phyloP scores from a whole-genome alignment of 1,140 invertebrate species.

The Ylistrum balloti region DNA sequence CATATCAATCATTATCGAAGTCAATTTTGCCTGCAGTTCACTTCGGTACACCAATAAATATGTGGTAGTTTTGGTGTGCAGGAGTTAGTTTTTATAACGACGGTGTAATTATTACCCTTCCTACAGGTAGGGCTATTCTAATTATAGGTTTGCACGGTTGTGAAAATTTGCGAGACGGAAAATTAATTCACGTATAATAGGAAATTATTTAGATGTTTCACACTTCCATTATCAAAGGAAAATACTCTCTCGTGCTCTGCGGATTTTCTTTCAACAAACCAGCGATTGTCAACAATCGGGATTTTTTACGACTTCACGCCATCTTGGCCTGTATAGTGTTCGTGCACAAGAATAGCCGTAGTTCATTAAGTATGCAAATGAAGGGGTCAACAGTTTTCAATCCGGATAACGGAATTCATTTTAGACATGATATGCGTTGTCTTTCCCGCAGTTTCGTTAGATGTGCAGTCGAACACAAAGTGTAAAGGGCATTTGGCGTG shows the following conservation, averaged over 20 bases:
- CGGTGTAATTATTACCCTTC: not conserved
- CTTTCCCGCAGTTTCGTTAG: not conserved
- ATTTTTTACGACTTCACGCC: slow-evolving; percentile 62
- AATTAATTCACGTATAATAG: slow-evolving; percentile 52
- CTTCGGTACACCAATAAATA: not conserved
- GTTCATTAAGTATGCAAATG: slow-evolving; percentile 54
- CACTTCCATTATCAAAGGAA: slow-evolving; percentile 58
- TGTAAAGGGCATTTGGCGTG: not conserved
- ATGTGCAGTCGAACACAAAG: not conserved
- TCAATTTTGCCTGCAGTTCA: not conserved
- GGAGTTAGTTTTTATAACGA: not conserved
- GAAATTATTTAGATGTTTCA: slow-evolving; percentile 53
- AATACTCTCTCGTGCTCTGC: slow-evolving; percentile 47
- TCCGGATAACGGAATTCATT: not conserved
- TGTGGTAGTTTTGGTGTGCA: not conserved
- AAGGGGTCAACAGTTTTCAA: slow-evolving; percentile 41
- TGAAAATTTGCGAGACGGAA: slow-evolving; percentile 45
- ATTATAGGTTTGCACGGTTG: slow-evolving; percentile 35
- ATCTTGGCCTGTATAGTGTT: slow-evolving; percentile 52
- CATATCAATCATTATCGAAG: slow-evolving; percentile 21
- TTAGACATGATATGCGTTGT: not conserved
- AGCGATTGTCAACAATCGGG: slow-evolving; percentile 58
- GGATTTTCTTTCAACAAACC: slow-evolving; percentile 52
- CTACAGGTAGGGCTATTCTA: slow-evolving; percentile 11
- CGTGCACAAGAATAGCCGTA: slow-evolving; percentile 60